A percentile compares a stretch with the other conserved stretches of the same genome.
Conservation (phyloP, 1,140 invertebrate species). For the Apis florea region DNA sequence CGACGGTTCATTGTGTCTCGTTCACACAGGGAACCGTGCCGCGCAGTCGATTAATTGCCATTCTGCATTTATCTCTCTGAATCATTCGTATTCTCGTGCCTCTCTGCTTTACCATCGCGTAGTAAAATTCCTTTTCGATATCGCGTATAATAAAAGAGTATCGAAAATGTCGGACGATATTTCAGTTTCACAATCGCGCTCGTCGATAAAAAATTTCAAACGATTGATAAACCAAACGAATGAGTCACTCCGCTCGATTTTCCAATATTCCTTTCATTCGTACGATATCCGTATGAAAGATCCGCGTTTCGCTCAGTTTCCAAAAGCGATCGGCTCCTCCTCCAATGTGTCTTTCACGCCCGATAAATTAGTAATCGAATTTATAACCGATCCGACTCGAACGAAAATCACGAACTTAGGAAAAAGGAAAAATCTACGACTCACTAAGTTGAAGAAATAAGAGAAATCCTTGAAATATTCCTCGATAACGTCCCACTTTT, state of each 20-base stretch:
- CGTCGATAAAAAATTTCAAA: no score
- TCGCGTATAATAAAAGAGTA: no score
- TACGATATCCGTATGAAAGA: no score
- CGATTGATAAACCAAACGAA: no score
- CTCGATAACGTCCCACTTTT: slow-evolving; percentile 64
- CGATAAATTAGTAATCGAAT: no score
- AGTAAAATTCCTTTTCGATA: neutral
- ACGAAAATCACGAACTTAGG: neutral
- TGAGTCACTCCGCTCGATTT: no score
- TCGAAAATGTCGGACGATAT: no score
- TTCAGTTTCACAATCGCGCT: no score
- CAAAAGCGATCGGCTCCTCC: no score
- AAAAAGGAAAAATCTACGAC: slow-evolving; percentile 33
- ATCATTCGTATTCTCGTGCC: neutral
- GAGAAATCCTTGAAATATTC: slow-evolving; percentile 65
- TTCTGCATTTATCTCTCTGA: slow-evolving; percentile 13
- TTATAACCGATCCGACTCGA: neutral
- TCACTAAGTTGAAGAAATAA: slow-evolving; percentile 54
- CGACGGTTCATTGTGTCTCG: slow-evolving; percentile 43
- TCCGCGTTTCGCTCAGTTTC: no score
- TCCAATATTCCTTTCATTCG: no score
- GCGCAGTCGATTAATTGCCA: slow-evolving; percentile 32
- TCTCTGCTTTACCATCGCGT: neutral
- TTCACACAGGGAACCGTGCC: slow-evolving; percentile 37
- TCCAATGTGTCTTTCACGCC: neutral